These are phyloP conservation scores for Heliocidaris tuberculata DNA, from an alignment of 35 echinoderm and acorn worm species.

Conservation along the genomic window DNA sequence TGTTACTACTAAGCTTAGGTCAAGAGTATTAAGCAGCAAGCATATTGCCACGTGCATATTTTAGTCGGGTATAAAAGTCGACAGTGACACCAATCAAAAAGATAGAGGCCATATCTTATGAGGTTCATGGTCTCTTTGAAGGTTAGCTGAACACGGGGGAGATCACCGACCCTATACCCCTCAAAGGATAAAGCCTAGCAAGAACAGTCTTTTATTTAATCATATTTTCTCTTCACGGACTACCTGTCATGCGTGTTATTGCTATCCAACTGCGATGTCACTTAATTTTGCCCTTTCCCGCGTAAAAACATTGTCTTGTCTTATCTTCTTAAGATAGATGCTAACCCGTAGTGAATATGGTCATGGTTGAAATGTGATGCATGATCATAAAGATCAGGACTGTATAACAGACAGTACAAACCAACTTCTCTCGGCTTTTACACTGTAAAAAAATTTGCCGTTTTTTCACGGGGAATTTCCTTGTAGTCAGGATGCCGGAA, in stretches of 20 bases:
- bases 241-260: not conserved
- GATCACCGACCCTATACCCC: not conserved
- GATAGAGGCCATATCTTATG: not conserved
- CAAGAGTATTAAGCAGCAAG: not conserved
- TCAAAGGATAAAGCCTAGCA: not conserved
- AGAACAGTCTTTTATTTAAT: constrained; percentile 3
- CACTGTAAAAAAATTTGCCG: no score
- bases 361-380: not conserved
- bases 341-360: not conserved
- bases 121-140: not conserved
- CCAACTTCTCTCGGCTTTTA: not conserved
- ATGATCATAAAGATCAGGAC: not conserved
- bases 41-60: not conserved
- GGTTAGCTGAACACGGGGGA: not conserved
- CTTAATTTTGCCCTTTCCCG: not conserved
- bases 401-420: not conserved
- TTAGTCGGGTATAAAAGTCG: not conserved
- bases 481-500: no score
- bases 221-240: not conserved
- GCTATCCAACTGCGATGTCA: not conserved
- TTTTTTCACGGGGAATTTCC: no score
- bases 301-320: not conserved
- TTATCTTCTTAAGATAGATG: not conserved
- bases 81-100: not conserved
- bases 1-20: not conserved